Percentiles rank a stretch among this genome's conserved stretches.
These are phyloP conservation scores for Platycheirus albimanus DNA, from an alignment of 2,888 invertebrate genomes.

Conservation along the genomic window DNA sequence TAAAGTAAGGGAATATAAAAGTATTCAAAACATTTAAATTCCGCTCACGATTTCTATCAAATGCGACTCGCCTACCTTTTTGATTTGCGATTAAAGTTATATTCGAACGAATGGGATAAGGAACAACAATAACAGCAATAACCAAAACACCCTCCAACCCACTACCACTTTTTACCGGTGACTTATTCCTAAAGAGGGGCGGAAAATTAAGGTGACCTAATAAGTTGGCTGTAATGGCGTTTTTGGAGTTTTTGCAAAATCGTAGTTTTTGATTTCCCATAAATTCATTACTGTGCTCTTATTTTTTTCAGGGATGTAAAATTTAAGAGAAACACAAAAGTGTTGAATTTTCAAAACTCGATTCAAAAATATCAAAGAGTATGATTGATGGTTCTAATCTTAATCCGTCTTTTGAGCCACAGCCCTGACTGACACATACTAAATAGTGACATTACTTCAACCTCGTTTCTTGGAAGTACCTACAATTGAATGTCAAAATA, in stretches of 20 bases:
- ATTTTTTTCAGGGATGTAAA: too few species aligned
- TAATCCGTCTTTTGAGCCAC: too few species aligned
- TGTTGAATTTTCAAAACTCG: too few species aligned
- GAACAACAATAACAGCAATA: slow-evolving; percentile 41
- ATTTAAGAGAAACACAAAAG: too few species aligned
- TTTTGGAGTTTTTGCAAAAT: background rate
- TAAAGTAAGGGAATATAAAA: slow-evolving; percentile 1
- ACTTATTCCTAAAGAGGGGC: slow-evolving; percentile 10
- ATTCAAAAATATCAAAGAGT: too few species aligned
- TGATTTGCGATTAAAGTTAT: slow-evolving; percentile 72
- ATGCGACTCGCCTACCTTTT: slow-evolving; percentile 65
- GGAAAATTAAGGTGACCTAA: background rate
- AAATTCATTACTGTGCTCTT: too few species aligned
- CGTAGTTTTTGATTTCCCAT: too few species aligned
- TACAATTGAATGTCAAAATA: too few species aligned
- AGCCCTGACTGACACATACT: too few species aligned
- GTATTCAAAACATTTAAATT: slow-evolving; percentile 37
- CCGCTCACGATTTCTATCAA: slow-evolving; percentile 62
- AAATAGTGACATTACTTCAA: too few species aligned
- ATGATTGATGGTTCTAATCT: too few species aligned
- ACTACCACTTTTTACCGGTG: background rate
- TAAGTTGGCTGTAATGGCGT: slow-evolving; percentile 2
- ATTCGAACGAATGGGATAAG: slow-evolving; percentile 12
- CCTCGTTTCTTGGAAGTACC: too few species aligned
- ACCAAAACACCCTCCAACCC: slow-evolving; percentile 10